Conservation (phyloP, 2,888 invertebrate genomes). For the Gortyna flavago region DNA sequence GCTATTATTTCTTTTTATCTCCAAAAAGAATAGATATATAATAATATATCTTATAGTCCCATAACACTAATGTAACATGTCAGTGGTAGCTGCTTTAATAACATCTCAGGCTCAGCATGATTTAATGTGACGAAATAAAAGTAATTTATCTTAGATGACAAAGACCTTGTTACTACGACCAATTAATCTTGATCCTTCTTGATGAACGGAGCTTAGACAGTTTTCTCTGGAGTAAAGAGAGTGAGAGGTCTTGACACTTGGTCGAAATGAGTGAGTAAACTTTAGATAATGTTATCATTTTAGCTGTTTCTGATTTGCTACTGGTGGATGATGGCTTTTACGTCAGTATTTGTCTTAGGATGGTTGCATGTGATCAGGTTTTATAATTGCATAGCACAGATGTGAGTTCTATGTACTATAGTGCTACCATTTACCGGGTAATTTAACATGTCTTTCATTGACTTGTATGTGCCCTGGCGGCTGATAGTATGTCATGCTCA, state of each 20-base stretch:
- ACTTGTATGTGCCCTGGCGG: too few relatives aligned
- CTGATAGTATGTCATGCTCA: too few relatives aligned
- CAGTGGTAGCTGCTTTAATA: constrained; percentile 48
- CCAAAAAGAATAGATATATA: constrained; percentile 8
- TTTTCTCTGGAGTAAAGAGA: not conserved
- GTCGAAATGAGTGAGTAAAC: constrained; percentile 15
- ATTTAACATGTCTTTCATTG: too few relatives aligned
- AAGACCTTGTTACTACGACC: constrained; percentile 51
- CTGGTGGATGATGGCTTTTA: constrained; percentile 4
- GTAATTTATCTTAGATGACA: constrained; percentile 58
- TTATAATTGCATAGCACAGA: too few relatives aligned
- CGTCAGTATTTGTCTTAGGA: constrained; percentile 11
- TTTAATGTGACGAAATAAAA: constrained; percentile 55
- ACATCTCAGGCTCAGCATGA: constrained; percentile 24
- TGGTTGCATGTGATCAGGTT: not conserved
- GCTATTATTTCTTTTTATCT: constrained; percentile 1
- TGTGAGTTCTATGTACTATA: too few relatives aligned
- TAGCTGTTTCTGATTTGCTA: constrained; percentile 42
- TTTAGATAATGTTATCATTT: constrained; percentile 50
- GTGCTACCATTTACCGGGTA: too few relatives aligned
- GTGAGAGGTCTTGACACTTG: constrained; percentile 36
- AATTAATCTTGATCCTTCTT: constrained; percentile 56
- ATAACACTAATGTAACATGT: constrained; percentile 52
- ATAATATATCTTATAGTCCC: constrained; percentile 17
- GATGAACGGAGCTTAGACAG: not conserved